Conservation (phyloP, 1,140 invertebrate species). For the Archegozetes longisetosus region DNA sequence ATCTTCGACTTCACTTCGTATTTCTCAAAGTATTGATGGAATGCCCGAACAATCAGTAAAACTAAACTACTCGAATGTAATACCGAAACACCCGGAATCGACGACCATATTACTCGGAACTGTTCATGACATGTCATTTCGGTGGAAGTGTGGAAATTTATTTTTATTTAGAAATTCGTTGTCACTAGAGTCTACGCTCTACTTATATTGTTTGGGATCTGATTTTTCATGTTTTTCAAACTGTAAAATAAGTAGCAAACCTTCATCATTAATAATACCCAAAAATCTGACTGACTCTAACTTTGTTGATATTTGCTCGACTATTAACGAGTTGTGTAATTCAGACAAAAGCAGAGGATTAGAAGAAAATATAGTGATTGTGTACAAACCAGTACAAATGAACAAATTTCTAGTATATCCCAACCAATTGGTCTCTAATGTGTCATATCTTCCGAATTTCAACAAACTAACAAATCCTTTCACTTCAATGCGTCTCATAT, state of each 20-base stretch:
- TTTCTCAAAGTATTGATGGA: constrained; percentile 6
- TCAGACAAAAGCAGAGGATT: not conserved
- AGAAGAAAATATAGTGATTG: not conserved
- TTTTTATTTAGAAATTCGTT: constrained; percentile 1
- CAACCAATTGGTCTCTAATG: not conserved
- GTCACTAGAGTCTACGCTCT: not conserved
- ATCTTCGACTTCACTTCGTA: not conserved
- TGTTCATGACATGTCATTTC: not conserved
- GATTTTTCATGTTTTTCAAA: constrained; percentile 5
- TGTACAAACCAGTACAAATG: not conserved
- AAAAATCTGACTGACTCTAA: not conserved
- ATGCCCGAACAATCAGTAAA: not conserved
- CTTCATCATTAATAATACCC: not conserved
- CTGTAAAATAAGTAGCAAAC: not conserved
- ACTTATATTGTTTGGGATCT: constrained; percentile 7
- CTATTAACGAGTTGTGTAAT: not conserved
- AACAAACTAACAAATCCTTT: not conserved
- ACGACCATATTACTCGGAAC: not conserved
- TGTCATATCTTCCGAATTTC: not conserved
- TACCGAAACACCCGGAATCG: not conserved
- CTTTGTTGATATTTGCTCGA: not conserved
- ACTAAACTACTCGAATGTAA: not conserved
- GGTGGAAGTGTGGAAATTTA: constrained; percentile 3
- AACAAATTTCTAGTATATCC: not conserved
- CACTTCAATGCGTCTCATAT: not conserved